Evolutionary conservation across 2,888 invertebrate genomes (phyloP), one percentile per base, ranked within the genome.

Genomic region (Caenorhabditis sp.): DNA sequence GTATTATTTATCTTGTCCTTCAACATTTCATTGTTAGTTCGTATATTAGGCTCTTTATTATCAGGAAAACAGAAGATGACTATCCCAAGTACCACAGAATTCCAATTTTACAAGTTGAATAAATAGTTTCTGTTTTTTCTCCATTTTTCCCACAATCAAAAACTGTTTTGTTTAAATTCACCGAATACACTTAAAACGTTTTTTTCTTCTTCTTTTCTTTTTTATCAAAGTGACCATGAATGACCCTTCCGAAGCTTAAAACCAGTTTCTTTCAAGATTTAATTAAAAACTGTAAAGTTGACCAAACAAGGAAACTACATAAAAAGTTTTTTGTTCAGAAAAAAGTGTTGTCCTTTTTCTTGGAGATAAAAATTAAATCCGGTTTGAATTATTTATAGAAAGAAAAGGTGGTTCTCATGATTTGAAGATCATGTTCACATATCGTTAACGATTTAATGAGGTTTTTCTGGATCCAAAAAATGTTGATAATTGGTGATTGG

Each of bases 11-110:
- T 20, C 56, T 73, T 50, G 20, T 66, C 53, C 49, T 61, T 53
- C 71, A 71, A 43, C 71, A 71, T 27, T 20, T 64, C 17, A 21
- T 71, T n/a, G 50, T 63, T 38, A 54, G 53, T 36, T 59, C n/a
- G 50, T 66, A 31, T 43, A 54, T 63, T 25, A 53, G 63, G 25
- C 20, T 50, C 2, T n/a, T 26, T n/a, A 26, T 56, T 7, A 21
- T 56, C 1, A 23, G 23, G 2, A 27, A 26, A 23, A 56, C 26
- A 26, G 10, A 12, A 1, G 25, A 12, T 8, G 8, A 56, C 2
- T 10, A 56, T 5, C 14, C 10, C 2, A 27, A 14, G 26, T 56
- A 56, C 17, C 56, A 56, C 14, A 20, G 26, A 14, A 17, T 56
- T 10, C 56, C 56, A 26, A 56, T 56, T 12, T 14, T 17, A 43